Base-by-base conservation (phyloP, 2,113 vertebrate species). In the Platycercus adscitus region DNA sequence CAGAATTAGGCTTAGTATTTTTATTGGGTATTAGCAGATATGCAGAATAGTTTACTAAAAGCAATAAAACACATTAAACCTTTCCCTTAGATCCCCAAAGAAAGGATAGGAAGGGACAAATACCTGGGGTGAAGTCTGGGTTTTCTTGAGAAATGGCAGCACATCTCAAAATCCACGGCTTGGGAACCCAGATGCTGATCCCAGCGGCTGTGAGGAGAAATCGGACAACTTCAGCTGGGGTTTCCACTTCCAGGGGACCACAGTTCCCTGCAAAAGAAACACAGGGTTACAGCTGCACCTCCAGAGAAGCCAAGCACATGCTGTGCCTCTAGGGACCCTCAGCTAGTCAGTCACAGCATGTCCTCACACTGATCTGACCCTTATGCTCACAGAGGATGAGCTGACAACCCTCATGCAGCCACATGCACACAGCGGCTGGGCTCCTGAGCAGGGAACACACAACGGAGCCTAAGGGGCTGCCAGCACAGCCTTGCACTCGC, bases 371-470 rank as follows among this genome's bases (percentile, higher is more conserved):
- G 9, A 26, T 76, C 44, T 49, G 21, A 33, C 31, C 13, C n/a
- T 10, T 3, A 28, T 46, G 21, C 50, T 91, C 52, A 33, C 26
- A n/a, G 41, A 66, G 56, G 28, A 84, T 3, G 41, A 13, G 33
- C 50, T 55, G 28, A 56, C 8, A 44, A 7, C 17, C n/a, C 17
- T 46, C 10, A 5, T 18, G 13, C 55, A 75, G 11, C 7, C 43
- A 55, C 35, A 39, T 6, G 20, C 4, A 1, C 11, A 0, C 8
- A 2, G 37, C 9, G 28, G 31, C 31, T 44, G 49, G 3, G 43
- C 55, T 82, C 12, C 63, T 24, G 52, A 58, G 68, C 46, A n/a
- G 17, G 23, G 15, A 1, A 0, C 7, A 37, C 33, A 10, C 52
- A 25, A 39, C 15, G 68, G 39, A 70, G 72, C n/a, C 46, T 37